Percentiles rank a stretch among this genome's conserved stretches.
phyloP scores from a whole-genome alignment of 2,797 vertebrate species.

The Syndactyla subalaris region DNA sequence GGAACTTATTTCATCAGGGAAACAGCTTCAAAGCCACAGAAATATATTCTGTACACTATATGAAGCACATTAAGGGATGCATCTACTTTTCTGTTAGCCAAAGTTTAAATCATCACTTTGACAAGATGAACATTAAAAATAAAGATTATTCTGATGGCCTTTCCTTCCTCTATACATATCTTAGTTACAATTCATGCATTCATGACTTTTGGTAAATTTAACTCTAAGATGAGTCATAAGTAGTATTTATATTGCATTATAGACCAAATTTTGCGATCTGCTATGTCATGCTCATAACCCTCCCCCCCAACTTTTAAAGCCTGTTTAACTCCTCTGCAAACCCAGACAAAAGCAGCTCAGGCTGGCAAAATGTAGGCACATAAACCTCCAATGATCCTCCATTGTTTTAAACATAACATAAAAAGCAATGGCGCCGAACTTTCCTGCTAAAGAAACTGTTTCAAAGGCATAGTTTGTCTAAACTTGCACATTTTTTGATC shows the following conservation, averaged over 20 bases:
- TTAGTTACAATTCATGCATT: slow-evolving; percentile 54
- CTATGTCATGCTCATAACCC: slow-evolving; percentile 10
- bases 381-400: not conserved
- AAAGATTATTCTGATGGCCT: slow-evolving; percentile 48
- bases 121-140: slow-evolving; percentile 36
- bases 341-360: slow-evolving; percentile 9
- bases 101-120: slow-evolving; percentile 4
- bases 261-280: slow-evolving; percentile 25
- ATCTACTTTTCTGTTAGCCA: slow-evolving; percentile 59
- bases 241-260: slow-evolving; percentile 53
- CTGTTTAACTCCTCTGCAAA: not conserved
- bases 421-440: not conserved
- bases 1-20: slow-evolving; percentile 36
- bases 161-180: slow-evolving; percentile 56
- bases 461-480: not conserved
- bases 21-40: slow-evolving; percentile 5
- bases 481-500: not conserved
- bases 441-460: not conserved
- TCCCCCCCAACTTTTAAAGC: not conserved
- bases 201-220: slow-evolving; percentile 64
- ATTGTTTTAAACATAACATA: not conserved
- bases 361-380: slow-evolving; percentile 44
- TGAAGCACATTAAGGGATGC: slow-evolving; percentile 4
- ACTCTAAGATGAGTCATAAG: slow-evolving; percentile 59
- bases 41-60: not conserved